Conservation (phyloP, 2,113 vertebrate species). For the Gambusia affinis region DNA sequence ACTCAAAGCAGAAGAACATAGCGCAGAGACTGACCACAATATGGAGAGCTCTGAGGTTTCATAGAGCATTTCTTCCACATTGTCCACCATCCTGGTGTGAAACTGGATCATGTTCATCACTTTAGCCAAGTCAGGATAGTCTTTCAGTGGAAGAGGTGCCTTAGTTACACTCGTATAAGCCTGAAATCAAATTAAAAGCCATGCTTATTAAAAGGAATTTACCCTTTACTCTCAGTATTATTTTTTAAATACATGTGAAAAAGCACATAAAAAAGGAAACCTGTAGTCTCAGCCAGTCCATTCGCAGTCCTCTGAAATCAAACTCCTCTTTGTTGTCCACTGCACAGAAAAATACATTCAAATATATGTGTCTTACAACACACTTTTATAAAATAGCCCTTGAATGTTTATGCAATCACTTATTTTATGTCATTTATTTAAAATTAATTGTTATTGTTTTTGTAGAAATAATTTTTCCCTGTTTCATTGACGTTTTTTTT, state of each 20-base stretch:
- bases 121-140: slow-evolving; percentile 85
- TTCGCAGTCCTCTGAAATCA: slow-evolving; percentile 85
- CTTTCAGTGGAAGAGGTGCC: slow-evolving; percentile 82
- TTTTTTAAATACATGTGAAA: background rate
- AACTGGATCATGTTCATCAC: slow-evolving; percentile 92
- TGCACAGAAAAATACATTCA: slow-evolving; percentile 47
- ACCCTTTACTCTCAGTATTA: background rate
- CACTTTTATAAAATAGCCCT: too few relatives aligned
- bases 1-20: background rate
- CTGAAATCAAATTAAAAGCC: slow-evolving; percentile 57
- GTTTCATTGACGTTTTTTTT: too few relatives aligned
- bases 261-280: slow-evolving; percentile 58
- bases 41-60: slow-evolving; percentile 88
- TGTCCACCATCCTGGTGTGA: slow-evolving; percentile 90
- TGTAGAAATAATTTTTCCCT: too few relatives aligned
- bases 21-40: slow-evolving; percentile 81
- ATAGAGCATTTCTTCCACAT: slow-evolving; percentile 79
- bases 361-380: background rate
- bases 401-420: too few relatives aligned
- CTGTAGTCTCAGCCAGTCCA: slow-evolving; percentile 96
- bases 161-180: slow-evolving; percentile 90
- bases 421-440: too few relatives aligned
- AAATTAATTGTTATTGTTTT: too few relatives aligned
- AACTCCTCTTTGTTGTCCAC: slow-evolving; percentile 86
- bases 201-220: background rate